Evolutionary conservation across 1,140 invertebrate genomes (phyloP).

Genomic region (Meloidogyne hapla): DNA sequence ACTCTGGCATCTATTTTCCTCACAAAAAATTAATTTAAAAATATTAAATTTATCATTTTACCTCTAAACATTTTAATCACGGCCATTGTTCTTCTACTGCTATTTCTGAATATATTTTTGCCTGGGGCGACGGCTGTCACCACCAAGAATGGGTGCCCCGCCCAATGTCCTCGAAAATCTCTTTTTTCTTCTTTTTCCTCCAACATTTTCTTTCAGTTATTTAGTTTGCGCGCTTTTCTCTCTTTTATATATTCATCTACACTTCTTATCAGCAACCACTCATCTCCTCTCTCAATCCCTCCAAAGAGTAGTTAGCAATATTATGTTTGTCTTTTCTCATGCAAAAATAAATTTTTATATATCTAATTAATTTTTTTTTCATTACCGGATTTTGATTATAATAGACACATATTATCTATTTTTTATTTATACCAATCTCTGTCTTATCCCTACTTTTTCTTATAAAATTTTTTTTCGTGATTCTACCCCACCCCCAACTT

Average conservation of each 20-base stretch:
- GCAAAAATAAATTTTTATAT: not conserved
- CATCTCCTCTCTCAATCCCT: not conserved
- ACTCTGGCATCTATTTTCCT: no score
- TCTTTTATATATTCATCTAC: not conserved
- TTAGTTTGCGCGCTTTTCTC: conserved; percentile 3
- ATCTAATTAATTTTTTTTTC: no score
- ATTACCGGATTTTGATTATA: no score
- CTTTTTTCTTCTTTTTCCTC: not conserved
- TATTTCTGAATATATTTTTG: not conserved
- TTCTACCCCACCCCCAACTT: not conserved
- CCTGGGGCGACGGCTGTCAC: not conserved
- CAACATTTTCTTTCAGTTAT: not conserved
- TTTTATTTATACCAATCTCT: no score
- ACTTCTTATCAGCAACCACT: conserved; percentile 1
- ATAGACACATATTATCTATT: no score
- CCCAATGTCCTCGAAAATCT: conserved; percentile 4
- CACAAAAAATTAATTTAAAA: no score
- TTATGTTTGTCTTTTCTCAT: not conserved
- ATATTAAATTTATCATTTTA: not conserved
- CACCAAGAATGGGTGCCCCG: not conserved
- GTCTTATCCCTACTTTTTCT: not conserved
- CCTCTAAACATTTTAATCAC: not conserved
- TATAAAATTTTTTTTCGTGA: not conserved
- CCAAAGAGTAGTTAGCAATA: not conserved
- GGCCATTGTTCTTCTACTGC: not conserved